Percentiles rank a stretch among this genome's conserved stretches.
These are phyloP conservation scores for Vanacampus margaritifer DNA, from an alignment of 2,113 vertebrate species.

Conservation along the genomic window DNA sequence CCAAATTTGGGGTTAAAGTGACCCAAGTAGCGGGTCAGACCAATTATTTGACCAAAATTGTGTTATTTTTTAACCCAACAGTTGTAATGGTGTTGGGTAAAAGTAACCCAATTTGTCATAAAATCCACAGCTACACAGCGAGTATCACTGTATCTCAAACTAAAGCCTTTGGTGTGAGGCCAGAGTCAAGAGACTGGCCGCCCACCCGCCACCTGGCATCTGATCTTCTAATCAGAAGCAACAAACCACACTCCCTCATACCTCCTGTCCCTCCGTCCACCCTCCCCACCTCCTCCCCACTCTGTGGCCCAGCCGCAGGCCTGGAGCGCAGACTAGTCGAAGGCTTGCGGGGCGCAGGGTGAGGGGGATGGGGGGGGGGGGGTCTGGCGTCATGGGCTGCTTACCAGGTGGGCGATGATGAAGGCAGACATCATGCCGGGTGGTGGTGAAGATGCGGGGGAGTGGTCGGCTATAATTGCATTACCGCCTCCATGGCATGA, in stretches of 20 bases:
- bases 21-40: no score
- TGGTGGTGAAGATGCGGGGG: conserved; percentile 10
- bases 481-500: conserved; percentile 9
- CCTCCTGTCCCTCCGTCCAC: conserved; percentile 15
- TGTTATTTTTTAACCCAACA: no score
- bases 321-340: conserved; percentile 18
- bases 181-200: conserved; percentile 32
- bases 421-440: conserved; percentile 22
- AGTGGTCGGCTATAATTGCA: conserved; percentile 14
- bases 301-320: conserved; percentile 14
- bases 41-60: no score
- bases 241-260: conserved; percentile 36
- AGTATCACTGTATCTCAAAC: not conserved
- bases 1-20: no score
- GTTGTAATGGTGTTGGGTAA: no score
- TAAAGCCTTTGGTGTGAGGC: conserved; percentile 26
- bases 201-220: conserved; percentile 54
- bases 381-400: conserved; percentile 18
- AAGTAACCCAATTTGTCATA: no score
- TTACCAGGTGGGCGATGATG: conserved; percentile 45
- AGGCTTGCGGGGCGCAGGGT: not conserved
- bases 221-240: conserved; percentile 63
- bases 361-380: conserved; percentile 1
- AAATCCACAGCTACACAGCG: no score
- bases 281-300: conserved; percentile 13